Conservation (phyloP, 2,797 vertebrate species). For the Leuciscus waleckii region DNA sequence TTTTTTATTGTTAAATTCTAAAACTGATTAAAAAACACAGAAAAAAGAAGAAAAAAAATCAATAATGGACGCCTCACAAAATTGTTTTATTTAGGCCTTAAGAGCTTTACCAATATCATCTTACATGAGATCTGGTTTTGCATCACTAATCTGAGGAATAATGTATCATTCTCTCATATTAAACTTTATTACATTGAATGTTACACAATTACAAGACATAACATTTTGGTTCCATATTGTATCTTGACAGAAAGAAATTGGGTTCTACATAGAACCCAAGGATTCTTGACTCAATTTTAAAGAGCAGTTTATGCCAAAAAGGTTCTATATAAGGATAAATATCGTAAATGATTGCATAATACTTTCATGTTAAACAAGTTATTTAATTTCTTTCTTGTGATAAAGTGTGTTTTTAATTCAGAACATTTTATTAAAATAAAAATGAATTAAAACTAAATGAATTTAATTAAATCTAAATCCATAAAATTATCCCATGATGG, state of each 20-base stretch:
- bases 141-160: not conserved
- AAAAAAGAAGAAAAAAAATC: too few species aligned
- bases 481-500: too few species aligned
- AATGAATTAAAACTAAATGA: too few species aligned
- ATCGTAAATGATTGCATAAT: too few species aligned
- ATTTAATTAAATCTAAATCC: too few species aligned
- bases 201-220: slow-evolving; percentile 6
- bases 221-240: not conserved
- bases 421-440: too few species aligned
- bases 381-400: too few species aligned
- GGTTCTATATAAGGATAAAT: too few species aligned
- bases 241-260: not conserved
- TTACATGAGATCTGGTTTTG: not conserved
- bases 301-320: not conserved
- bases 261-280: not conserved
- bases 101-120: not conserved
- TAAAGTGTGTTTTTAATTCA: too few species aligned
- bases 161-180: not conserved
- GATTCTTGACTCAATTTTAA: not conserved
- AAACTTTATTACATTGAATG: not conserved
- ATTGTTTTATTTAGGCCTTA: not conserved
- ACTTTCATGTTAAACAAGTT: too few species aligned
- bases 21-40: too few species aligned
- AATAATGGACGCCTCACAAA: not conserved
- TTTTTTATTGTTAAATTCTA: not conserved